Evolutionary conservation across 2,797 vertebrate genomes (phyloP).

Genomic region (Ptychobarbus kaznakovi): DNA sequence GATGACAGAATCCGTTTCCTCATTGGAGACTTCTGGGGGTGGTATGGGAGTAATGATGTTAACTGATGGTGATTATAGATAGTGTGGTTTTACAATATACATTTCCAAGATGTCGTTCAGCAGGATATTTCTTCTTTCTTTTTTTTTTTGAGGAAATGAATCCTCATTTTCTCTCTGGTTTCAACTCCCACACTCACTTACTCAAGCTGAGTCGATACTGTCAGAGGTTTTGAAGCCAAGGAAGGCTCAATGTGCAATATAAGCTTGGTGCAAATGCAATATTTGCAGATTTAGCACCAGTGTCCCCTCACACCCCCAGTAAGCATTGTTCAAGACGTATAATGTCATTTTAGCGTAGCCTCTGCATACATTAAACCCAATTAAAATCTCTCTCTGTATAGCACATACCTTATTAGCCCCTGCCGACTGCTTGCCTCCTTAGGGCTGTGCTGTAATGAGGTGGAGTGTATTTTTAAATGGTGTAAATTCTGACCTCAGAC

Average conservation of each 20-base stretch:
- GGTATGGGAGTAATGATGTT: conserved; percentile 56
- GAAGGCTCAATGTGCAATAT: conserved; percentile 20
- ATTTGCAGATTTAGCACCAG: conserved; percentile 14
- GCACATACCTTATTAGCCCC: conserved; percentile 65
- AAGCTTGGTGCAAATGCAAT: neutral
- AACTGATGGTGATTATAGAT: conserved; percentile 50
- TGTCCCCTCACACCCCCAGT: conserved; percentile 12
- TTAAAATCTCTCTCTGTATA: conserved; percentile 64
- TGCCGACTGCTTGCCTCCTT: conserved; percentile 56
- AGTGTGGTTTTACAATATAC: conserved; percentile 5
- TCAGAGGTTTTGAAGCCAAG: conserved; percentile 12
- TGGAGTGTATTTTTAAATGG: conserved; percentile 63
- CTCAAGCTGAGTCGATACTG: neutral
- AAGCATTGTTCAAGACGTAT: conserved; percentile 53
- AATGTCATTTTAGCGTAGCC: conserved; percentile 58
- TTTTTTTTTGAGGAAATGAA: conserved; percentile 17
- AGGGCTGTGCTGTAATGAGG: conserved; percentile 63
- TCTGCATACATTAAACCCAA: conserved; percentile 65
- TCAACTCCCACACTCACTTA: conserved; percentile 17
- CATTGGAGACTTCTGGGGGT: conserved; percentile 16
- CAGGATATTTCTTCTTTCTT: neutral
- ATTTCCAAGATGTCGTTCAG: conserved; percentile 24
- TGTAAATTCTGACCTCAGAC: conserved; percentile 60
- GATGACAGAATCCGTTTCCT: neutral
- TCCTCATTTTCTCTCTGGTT: conserved; percentile 8